These are phyloP conservation scores for Decapterus maruadsi DNA, from an alignment of 2,797 vertebrate species.

Conservation along the genomic window DNA sequence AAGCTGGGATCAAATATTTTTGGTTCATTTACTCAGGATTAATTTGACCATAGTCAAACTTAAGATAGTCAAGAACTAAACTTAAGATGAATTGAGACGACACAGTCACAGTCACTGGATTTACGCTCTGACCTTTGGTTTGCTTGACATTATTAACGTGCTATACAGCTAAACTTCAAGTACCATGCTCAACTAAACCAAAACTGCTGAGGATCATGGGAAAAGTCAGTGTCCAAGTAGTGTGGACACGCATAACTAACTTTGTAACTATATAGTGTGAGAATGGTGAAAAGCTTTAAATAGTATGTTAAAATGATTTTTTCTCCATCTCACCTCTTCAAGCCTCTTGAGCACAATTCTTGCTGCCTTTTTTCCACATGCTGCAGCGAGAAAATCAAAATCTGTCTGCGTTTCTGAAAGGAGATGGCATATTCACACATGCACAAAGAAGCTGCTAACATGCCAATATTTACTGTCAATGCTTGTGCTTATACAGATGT, in stretches of 20 bases:
- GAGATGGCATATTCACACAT: neutral
- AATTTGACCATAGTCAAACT: no score
- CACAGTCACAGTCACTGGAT: no score
- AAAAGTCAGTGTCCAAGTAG: neutral
- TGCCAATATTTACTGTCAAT: neutral
- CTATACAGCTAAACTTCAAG: neutral
- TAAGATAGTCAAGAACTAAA: no score
- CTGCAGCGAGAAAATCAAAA: rapidly evolving
- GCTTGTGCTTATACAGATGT: neutral
- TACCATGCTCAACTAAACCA: neutral
- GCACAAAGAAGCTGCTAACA: neutral
- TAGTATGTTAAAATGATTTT: neutral
- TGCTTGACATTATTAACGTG: no score
- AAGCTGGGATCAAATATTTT: no score
- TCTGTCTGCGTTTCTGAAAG: conserved; percentile 1
- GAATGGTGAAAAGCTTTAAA: neutral
- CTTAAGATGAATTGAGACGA: no score
- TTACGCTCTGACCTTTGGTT: no score
- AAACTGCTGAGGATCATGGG: neutral
- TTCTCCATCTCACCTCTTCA: conserved; percentile 22
- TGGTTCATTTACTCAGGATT: no score
- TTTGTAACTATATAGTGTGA: no score
- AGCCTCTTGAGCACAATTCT: conserved; percentile 20
- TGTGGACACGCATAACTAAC: no score
- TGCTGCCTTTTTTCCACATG: neutral